Evolutionary conservation across 2,113 vertebrate species (phyloP), one percentile per base, ranked within the genome.

Genomic region (Seriola rivoliana): DNA sequence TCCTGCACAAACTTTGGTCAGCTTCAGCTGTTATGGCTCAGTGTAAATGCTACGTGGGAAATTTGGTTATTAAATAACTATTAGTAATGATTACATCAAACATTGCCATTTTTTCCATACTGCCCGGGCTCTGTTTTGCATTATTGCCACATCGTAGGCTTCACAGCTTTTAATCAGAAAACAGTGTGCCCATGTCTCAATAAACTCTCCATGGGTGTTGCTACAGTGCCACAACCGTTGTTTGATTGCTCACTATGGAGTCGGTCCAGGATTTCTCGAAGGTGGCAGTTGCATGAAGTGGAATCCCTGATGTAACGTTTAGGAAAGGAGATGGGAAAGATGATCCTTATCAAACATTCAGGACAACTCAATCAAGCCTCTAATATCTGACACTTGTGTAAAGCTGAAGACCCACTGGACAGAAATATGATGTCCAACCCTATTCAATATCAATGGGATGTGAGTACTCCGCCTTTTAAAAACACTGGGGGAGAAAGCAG

Each of bases 341-440:
- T 76, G 50, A 71, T 64, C n/a, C 29, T 65, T 59, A 65, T 32
- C 59, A 16, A 69, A 86, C 23, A 67, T 52, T 83, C 17, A 23
- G 36, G 14, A 9, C 46, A 32, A 59, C 13, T 69, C 67, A 16
- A 25, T 75, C 46, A 17, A 8, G 63, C 19, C 52, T 65, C 9
- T 36, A 6, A n/a, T 46, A 60, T 46, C 32, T 8, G 44, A 32
- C 46, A 36, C 57, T 19, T 71, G 25, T 62, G 38, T 59, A 21
- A 25, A 8, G 19, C 40, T 75, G 21, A 38, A 19, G 42, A 80
- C 36, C 10, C 13, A 7, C 9, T 60, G 32, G 14, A 79, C 8
- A 52, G 19, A 66, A 36, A 70, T 62, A 48, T 44, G n/a, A 58
- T 34, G 59, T 71, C 13, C 60, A 63, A 13, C 14, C 16, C n/a